These are phyloP conservation scores for Petrocephalus schoutedeni DNA, from an alignment of 2,797 vertebrate genomes.

Conservation along the genomic window DNA sequence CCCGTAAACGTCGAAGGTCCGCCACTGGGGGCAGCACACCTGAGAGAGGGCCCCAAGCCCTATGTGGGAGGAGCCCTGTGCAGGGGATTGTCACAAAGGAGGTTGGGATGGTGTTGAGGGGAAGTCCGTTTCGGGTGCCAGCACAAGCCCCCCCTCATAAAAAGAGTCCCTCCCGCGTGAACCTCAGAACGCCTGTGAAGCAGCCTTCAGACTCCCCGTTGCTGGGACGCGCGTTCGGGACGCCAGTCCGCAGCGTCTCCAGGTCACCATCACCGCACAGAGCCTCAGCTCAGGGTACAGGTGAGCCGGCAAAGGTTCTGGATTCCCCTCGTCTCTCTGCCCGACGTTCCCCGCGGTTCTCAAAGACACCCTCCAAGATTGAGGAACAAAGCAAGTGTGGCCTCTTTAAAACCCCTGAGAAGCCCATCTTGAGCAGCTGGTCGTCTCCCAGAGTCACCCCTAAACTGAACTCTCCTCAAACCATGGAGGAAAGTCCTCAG, in stretches of 20 bases:
- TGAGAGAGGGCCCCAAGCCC: constrained; percentile 35
- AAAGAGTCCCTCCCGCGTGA: constrained; percentile 38
- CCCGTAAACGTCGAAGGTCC: constrained; percentile 36
- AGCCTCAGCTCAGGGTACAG: constrained; percentile 21
- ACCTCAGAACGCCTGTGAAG: constrained; percentile 56
- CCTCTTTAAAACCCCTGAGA: constrained; percentile 55
- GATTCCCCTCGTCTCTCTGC: constrained; percentile 45
- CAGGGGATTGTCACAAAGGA: constrained; percentile 30
- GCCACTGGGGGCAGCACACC: constrained; percentile 35
- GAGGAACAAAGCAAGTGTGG: constrained; percentile 33
- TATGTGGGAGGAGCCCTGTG: constrained; percentile 35
- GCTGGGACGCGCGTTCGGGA: constrained; percentile 33
- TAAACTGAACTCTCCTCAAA: constrained; percentile 14
- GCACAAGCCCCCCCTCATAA: constrained; percentile 46
- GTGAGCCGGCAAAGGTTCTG: constrained; percentile 49
- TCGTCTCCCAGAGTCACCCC: constrained; percentile 30
- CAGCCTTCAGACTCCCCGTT: constrained; percentile 26
- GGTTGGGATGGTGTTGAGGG: constrained; percentile 34
- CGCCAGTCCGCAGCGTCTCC: constrained; percentile 57
- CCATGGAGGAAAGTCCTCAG: constrained; percentile 13
- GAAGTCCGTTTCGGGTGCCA: constrained; percentile 53
- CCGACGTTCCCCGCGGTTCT: constrained; percentile 42
- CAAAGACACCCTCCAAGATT: constrained; percentile 39
- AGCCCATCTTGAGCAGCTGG: constrained; percentile 23
- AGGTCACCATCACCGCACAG: constrained; percentile 64